phyloP scores from a whole-genome alignment of 2,888 invertebrate genomes.

The Fragum fragum region DNA sequence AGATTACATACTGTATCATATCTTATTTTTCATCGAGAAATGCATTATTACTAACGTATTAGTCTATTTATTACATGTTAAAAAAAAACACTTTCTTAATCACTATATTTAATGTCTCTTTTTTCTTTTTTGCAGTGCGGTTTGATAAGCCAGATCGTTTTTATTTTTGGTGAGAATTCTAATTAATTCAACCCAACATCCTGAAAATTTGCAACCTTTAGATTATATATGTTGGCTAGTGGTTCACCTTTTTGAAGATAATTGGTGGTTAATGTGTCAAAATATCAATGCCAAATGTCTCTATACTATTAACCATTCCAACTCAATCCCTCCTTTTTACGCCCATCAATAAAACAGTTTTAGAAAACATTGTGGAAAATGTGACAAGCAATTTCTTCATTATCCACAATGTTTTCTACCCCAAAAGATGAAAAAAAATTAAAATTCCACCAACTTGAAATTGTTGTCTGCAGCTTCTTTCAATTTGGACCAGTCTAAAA shows the following conservation, averaged over 20 bases:
- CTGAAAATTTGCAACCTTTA: background rate
- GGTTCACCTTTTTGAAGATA: background rate
- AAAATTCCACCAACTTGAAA: too few species aligned
- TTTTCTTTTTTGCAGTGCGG: constrained; percentile 19
- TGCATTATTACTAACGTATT: too few species aligned
- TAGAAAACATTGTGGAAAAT: background rate
- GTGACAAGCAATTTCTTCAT: constrained; percentile 15
- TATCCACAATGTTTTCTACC: constrained; percentile 6
- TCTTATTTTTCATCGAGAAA: too few species aligned
- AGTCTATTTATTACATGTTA: too few species aligned
- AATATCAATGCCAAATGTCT: background rate
- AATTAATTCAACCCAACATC: background rate
- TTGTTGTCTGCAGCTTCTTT: too few species aligned
- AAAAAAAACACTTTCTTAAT: too few species aligned
- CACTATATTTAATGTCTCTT: background rate
- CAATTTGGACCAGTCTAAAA: too few species aligned
- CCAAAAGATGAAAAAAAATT: too few species aligned
- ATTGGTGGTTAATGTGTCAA: background rate
- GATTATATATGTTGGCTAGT: background rate
- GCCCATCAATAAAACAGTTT: too few species aligned
- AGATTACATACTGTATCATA: too few species aligned
- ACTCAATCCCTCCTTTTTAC: too few species aligned
- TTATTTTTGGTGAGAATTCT: constrained; percentile 19
- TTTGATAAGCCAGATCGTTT: constrained; percentile 21
- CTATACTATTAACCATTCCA: background rate